Base-by-base conservation (phyloP, 2,888 invertebrate genomes). In the Onchidella celtica region DNA sequence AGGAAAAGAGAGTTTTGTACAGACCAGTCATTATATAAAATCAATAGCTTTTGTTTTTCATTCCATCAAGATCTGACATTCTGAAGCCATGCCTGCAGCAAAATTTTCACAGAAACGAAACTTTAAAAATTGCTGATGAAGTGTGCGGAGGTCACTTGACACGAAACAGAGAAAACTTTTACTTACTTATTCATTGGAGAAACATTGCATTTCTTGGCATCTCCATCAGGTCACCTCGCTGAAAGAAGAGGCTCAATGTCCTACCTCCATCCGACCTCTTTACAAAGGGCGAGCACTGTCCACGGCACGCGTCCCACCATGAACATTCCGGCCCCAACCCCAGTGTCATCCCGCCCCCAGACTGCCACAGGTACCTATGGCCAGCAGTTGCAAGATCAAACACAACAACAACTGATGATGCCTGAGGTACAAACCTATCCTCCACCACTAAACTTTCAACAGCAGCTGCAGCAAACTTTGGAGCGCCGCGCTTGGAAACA, bases 401-500 rank as follows among this genome's bases (percentile, higher is more conserved):
- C 85, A 65, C 83, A 21, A 59, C 81, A 24, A 29, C 63, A n/a
- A 34, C 24, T 55, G n/a, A 32, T 38, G 9, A 40, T 34, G 24
- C 6, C 32, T n/a, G n/a, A 34, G n/a, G n/a, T n/a, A n/a, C n/a
- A n/a, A n/a, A n/a, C n/a, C n/a, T n/a, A n/a, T n/a, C n/a, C n/a
- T 24, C 38, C 38, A 32, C 66, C 57, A 3, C 6, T 14, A 1
- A 17, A 38, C 3, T 34, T 59, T 4, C 76, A 59, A 29, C 47
- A 69, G n/a, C n/a, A 40, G 59, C 85, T 87, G 47, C 87, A 85
- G 4, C 80, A 81, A 57, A 85, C 84, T 14, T 85, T 83, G 66
- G 86, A 86, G 57, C 78, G 80, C 74, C 79, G 86, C 36, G 86
- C 72, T 14, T 86, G 86, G 38, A 81, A 83, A 73, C 85, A 87